Evolutionary conservation across 1,140 invertebrate species (phyloP), one percentile per base, ranked within the genome.

Genomic region (Pectinophora gossypiella): DNA sequence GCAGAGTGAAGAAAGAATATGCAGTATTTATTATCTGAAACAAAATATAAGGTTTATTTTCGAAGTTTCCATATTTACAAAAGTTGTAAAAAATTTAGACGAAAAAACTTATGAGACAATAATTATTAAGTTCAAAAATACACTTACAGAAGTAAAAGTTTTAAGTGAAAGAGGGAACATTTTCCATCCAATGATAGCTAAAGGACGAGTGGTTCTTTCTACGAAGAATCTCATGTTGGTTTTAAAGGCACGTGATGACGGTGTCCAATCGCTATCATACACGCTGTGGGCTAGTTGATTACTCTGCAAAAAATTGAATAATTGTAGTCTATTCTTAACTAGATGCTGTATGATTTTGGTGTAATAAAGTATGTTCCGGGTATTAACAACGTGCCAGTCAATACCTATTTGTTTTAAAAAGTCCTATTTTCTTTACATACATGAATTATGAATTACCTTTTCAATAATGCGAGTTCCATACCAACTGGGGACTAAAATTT

Each of bases 401-500:
- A 38, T n/a, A 15, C 35, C 13, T 38, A n/a, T 38, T 38, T 38
- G 3, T n/a, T 38, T 4, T 5, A 23, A 5, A 38, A 38, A 5
- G 23, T 27, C 12, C 5, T 38, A 38, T n/a, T 15, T 38, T 38
- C 35, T 38, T 38, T 38, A 6, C n/a, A 13, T n/a, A n/a, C n/a
- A n/a, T n/a, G n/a, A n/a, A n/a, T n/a, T n/a, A n/a, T n/a, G n/a
- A n/a, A n/a, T 51, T 67, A 82, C 80, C 66, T 76, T 75, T 19
- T 72, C 67, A n/a, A 74, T 69, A 7, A 85, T 74, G 1, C 53
- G 64, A 42, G 68, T 70, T 47, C 80, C 80, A 59, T 71, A 80
- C 72, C 70, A 85, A 51, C 72, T 74, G 5, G 78, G 78, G 0
- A 82, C 64, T 53, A 80, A 44, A 32, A 80, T 78, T 67, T 76